Conservation (phyloP, 2,797 vertebrate species). For the Hoplostethus mediterraneus region DNA sequence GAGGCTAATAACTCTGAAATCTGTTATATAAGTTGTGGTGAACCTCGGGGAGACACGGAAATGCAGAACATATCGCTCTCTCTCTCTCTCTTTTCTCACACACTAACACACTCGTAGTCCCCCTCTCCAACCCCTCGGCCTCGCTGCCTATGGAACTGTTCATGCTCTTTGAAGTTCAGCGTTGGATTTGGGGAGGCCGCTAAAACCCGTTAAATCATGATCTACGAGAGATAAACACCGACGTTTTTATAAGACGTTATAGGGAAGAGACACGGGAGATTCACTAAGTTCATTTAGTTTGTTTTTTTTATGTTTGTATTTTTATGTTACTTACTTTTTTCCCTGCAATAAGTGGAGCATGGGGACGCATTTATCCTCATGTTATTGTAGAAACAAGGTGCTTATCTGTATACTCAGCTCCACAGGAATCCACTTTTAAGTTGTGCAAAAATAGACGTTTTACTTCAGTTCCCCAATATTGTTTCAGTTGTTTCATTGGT, state of each 20-base stretch:
- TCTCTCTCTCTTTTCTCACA: neutral
- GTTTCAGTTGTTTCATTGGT: neutral
- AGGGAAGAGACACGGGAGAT: slow-evolving; percentile 11
- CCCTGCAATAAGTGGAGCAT: neutral
- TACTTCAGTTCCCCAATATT: too few relatives aligned
- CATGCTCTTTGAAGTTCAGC: slow-evolving; percentile 62
- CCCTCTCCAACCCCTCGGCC: slow-evolving; percentile 21
- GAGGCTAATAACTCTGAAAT: slow-evolving; percentile 25
- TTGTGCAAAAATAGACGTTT: neutral
- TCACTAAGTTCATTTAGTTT: neutral
- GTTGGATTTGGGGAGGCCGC: slow-evolving; percentile 26
- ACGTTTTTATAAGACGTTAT: neutral
- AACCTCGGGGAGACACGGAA: slow-evolving; percentile 28
- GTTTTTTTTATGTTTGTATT: too few relatives aligned
- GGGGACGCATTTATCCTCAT: neutral
- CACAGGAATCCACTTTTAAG: neutral
- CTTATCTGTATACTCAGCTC: neutral
- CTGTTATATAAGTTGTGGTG: slow-evolving; percentile 42
- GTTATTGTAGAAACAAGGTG: neutral
- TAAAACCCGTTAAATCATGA: slow-evolving; percentile 34
- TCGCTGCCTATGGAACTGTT: slow-evolving; percentile 35
- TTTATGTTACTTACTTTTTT: neutral
- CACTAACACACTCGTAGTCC: neutral
- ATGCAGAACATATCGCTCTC: neutral
- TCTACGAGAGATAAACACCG: slow-evolving; percentile 33